A percentile compares a stretch with the other conserved stretches of the same genome.
These are phyloP conservation scores for Falco rusticolus DNA, from an alignment of 2,797 vertebrate genomes.

Conservation along the genomic window DNA sequence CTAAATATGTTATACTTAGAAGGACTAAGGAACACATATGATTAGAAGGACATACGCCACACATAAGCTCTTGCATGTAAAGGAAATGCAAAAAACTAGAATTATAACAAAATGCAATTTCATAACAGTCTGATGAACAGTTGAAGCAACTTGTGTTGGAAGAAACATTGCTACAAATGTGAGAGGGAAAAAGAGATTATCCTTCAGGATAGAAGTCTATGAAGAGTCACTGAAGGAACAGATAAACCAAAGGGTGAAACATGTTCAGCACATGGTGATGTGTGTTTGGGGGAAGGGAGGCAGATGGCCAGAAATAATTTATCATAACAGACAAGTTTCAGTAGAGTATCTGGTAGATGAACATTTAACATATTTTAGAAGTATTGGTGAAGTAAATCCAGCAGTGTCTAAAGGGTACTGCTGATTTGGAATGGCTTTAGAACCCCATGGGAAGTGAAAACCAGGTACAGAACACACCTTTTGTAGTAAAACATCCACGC, in stretches of 20 bases:
- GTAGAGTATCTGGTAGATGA: neutral
- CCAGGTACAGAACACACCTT: neutral
- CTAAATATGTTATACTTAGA: neutral
- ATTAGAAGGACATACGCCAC: neutral
- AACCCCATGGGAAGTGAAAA: neutral
- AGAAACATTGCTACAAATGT: neutral
- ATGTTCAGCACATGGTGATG: neutral
- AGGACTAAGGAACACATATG: neutral
- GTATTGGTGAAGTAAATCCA: neutral
- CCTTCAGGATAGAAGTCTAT: neutral
- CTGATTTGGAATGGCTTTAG: neutral
- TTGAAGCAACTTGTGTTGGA: neutral
- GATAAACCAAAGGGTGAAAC: neutral
- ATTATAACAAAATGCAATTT: neutral
- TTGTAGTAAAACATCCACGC: neutral
- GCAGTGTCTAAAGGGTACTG: neutral
- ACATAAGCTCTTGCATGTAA: neutral
- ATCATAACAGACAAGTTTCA: neutral
- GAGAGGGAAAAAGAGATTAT: neutral
- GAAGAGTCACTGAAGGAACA: neutral
- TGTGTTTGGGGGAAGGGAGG: neutral
- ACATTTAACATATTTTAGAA: neutral
- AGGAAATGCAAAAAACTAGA: neutral
- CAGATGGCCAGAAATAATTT: neutral
- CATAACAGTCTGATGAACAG: neutral